Conservation (phyloP, 1,140 invertebrate species). For the Dendrolimus kikuchii region DNA sequence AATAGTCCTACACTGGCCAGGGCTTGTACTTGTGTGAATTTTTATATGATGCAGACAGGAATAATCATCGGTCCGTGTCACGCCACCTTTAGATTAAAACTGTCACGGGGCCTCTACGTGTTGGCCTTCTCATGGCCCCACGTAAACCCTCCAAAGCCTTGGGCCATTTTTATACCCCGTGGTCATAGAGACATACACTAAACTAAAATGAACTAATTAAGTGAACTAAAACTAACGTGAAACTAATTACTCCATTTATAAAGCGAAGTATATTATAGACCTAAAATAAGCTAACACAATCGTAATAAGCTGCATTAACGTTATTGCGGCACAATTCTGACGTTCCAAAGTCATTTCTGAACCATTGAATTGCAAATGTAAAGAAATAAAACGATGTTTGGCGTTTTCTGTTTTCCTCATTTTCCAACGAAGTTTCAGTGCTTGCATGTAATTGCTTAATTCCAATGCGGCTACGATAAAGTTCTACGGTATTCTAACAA, state of each 20-base stretch:
- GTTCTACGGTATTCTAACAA: slow-evolving; percentile 18
- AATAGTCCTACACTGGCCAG: too few species aligned
- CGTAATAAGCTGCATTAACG: slow-evolving; percentile 3
- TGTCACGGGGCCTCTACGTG: too few species aligned
- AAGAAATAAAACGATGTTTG: slow-evolving; percentile 44
- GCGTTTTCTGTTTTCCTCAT: slow-evolving; percentile 43
- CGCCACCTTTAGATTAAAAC: too few species aligned
- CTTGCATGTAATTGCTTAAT: slow-evolving; percentile 55
- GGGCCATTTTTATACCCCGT: too few species aligned
- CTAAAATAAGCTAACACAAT: not conserved
- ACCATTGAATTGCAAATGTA: slow-evolving; percentile 55
- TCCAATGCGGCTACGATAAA: slow-evolving; percentile 29
- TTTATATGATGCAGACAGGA: too few species aligned
- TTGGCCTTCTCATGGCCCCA: too few species aligned
- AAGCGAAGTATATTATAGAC: not conserved
- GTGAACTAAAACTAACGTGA: too few species aligned
- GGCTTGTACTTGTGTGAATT: too few species aligned
- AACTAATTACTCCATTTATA: not conserved
- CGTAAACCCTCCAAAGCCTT: too few species aligned
- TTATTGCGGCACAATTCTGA: slow-evolving; percentile 8
- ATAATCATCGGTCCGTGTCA: too few species aligned
- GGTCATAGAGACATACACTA: too few species aligned
- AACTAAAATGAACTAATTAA: too few species aligned
- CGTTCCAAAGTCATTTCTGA: slow-evolving; percentile 35
- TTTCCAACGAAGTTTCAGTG: slow-evolving; percentile 40